A percentile compares a stretch with the other conserved stretches of the same genome.
Conservation (phyloP, 2,113 vertebrate species). For the Euleptes europaea region DNA sequence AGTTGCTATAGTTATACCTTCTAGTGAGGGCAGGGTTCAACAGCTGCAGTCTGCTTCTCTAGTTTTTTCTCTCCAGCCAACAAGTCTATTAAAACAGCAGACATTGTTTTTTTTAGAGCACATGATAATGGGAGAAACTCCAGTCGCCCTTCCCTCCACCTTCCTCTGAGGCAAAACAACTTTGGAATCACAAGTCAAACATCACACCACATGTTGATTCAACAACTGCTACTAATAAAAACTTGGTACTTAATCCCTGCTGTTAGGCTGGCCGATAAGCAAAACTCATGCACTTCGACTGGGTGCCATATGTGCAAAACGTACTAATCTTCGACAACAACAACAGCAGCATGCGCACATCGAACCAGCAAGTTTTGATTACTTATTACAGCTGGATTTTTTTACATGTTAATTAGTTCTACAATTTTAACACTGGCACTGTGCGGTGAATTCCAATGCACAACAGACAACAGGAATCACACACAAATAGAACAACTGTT, state of each 20-base stretch:
- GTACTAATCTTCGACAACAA: background rate
- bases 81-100: slow-evolving; percentile 22
- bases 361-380: slow-evolving; percentile 49
- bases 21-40: slow-evolving; percentile 47
- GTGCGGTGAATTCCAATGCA: slow-evolving; percentile 23
- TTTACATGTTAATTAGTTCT: slow-evolving; percentile 44
- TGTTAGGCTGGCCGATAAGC: slow-evolving; percentile 30
- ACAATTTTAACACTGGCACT: slow-evolving; percentile 40
- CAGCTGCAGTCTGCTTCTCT: slow-evolving; percentile 35
- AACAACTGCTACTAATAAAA: slow-evolving; percentile 48
- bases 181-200: slow-evolving; percentile 26
- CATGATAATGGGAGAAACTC: slow-evolving; percentile 29
- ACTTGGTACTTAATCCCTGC: slow-evolving; percentile 22
- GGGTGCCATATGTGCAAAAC: slow-evolving; percentile 44
- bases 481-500: slow-evolving; percentile 17
- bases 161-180: slow-evolving; percentile 20
- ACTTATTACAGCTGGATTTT: slow-evolving; percentile 48
- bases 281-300: slow-evolving; percentile 30
- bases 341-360: slow-evolving; percentile 21
- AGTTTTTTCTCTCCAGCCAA: slow-evolving; percentile 36
- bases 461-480: slow-evolving; percentile 24
- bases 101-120: slow-evolving; percentile 35
- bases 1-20: slow-evolving; percentile 55
- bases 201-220: slow-evolving; percentile 46
- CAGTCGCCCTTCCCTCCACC: slow-evolving; percentile 10